These are phyloP conservation scores for Xenotilapia flavipinnis DNA, from an alignment of 2,113 vertebrate species.

Conservation along the genomic window DNA sequence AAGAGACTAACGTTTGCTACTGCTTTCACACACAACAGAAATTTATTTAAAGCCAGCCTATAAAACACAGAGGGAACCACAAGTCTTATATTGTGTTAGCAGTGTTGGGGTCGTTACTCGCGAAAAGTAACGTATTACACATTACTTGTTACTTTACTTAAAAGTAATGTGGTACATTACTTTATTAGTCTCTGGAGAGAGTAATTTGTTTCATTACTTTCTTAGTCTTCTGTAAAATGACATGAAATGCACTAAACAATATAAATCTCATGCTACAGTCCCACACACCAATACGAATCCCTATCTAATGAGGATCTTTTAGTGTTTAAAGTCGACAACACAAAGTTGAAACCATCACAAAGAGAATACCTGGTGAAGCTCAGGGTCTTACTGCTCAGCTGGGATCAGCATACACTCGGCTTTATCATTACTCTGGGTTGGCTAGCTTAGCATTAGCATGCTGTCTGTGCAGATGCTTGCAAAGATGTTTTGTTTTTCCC, in stretches of 20 bases:
- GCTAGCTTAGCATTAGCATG: background rate
- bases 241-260: background rate
- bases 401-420: background rate
- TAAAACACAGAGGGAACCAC: conserved; percentile 2
- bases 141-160: background rate
- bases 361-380: background rate
- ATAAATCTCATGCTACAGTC: background rate
- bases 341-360: background rate
- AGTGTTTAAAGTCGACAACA: background rate
- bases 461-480: background rate
- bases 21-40: background rate
- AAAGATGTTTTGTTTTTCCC: background rate
- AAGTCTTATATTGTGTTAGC: background rate
- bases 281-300: background rate
- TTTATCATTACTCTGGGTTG: background rate
- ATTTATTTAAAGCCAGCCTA: conserved; percentile 11
- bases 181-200: background rate
- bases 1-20: background rate
- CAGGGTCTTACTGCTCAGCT: background rate
- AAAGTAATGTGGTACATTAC: background rate
- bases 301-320: background rate
- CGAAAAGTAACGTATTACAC: background rate
- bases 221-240: background rate
- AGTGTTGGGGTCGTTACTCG: background rate
- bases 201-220: background rate